Evolutionary conservation across 2,888 invertebrate genomes (phyloP).

Genomic region (Leptogaster cylindrica): DNA sequence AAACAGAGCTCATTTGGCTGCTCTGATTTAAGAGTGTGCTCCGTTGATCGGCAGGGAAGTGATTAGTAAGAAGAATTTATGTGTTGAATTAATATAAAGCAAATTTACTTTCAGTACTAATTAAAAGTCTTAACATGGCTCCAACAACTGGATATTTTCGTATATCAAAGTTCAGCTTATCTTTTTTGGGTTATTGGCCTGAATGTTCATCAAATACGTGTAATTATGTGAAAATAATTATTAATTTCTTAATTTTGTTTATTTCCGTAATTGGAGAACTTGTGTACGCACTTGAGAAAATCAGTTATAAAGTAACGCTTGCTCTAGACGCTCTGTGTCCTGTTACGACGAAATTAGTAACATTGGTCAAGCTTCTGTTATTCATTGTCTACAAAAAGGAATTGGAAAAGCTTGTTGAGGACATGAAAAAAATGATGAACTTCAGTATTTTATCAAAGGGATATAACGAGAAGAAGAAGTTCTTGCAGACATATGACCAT

Average conservation of each 20-base stretch:
- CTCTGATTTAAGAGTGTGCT: no score
- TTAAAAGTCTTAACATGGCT: no score
- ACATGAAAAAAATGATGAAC: slow-evolving; percentile 1
- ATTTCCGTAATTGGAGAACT: background rate
- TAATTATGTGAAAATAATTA: no score
- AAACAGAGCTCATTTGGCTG: no score
- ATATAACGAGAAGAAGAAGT: background rate
- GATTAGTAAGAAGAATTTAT: no score
- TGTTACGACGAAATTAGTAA: slow-evolving; percentile 30
- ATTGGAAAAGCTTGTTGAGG: slow-evolving; percentile 15
- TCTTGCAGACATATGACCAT: slow-evolving; percentile 8
- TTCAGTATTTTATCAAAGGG: slow-evolving; percentile 36
- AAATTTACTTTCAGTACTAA: no score
- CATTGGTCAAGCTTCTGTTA: slow-evolving; percentile 40
- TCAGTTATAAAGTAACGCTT: background rate
- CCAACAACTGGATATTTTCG: slow-evolving; percentile 4
- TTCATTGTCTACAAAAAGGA: slow-evolving; percentile 26
- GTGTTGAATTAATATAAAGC: no score
- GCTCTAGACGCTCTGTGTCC: slow-evolving; percentile 43
- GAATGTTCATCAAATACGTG: background rate
- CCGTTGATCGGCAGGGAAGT: no score
- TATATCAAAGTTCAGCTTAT: background rate
- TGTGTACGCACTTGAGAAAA: slow-evolving; percentile 5
- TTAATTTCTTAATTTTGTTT: background rate
- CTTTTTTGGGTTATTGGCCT: slow-evolving; percentile 25